Percentiles rank a stretch among this genome's conserved stretches.
These are phyloP conservation scores for Phenganax subtilis DNA, from an alignment of 92 coral and sea anemone genomes.

Conservation along the genomic window DNA sequence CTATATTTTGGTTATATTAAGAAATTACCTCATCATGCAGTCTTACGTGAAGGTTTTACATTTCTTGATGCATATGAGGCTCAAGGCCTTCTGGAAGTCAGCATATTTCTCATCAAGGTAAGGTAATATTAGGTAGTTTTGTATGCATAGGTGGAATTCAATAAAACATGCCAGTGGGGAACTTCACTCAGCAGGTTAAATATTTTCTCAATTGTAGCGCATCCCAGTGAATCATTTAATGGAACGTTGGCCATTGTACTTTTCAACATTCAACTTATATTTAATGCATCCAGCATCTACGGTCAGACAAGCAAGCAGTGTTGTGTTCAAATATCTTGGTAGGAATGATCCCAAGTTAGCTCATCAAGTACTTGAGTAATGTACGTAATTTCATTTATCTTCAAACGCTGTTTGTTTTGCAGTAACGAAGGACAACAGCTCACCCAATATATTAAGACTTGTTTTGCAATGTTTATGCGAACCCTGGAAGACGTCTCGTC, in stretches of 20 bases:
- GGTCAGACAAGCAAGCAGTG: constrained; percentile 93
- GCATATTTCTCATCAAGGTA: constrained; percentile 94
- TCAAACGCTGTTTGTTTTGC: constrained; percentile 1
- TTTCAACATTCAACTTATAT: constrained; percentile 88
- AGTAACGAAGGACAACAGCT: constrained; percentile 96
- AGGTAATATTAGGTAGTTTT: background rate
- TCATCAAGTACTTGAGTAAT: background rate
- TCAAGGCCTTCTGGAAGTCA: constrained; percentile 84
- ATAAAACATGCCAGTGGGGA: no score
- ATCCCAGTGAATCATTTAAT: constrained; percentile 80
- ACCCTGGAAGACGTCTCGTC: constrained; percentile 57
- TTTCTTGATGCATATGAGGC: constrained; percentile 96
- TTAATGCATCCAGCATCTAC: constrained; percentile 99
- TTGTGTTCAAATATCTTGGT: constrained; percentile 87
- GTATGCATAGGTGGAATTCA: background rate
- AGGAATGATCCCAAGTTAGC: background rate
- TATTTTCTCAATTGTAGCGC: constrained; percentile 50
- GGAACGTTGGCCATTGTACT: constrained; percentile 93
- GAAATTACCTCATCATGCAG: constrained; percentile 86
- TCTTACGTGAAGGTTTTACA: constrained; percentile 71
- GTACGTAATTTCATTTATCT: background rate
- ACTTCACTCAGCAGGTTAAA: background rate
- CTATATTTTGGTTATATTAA: background rate
- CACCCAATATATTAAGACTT: constrained; percentile 85
- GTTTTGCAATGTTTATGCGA: constrained; percentile 95